Percentiles rank a stretch among this genome's conserved stretches.
These are phyloP conservation scores for Raja brachyura DNA, from an alignment of 2,113 vertebrate genomes.

Conservation along the genomic window DNA sequence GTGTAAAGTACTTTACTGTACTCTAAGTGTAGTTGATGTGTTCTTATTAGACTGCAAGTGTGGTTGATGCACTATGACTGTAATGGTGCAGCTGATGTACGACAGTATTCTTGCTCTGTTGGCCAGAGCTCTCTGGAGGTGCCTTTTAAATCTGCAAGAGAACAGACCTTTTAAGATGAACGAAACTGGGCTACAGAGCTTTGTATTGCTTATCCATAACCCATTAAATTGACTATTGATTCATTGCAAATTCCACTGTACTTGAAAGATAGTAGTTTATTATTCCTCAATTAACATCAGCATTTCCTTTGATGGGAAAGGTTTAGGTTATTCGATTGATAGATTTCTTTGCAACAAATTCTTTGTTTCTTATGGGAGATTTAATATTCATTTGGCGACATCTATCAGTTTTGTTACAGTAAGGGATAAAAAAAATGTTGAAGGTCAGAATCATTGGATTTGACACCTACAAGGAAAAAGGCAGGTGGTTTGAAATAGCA, in stretches of 20 bases:
- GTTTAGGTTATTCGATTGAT: background rate
- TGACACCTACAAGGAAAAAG: background rate
- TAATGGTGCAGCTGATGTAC: too few species aligned
- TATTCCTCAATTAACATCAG: background rate
- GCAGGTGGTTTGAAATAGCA: background rate
- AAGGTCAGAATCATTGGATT: background rate
- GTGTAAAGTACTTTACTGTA: too few species aligned
- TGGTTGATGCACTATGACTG: too few species aligned
- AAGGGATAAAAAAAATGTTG: background rate
- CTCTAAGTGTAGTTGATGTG: too few species aligned
- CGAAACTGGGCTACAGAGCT: too few species aligned
- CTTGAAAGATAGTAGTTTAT: background rate
- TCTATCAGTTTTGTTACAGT: background rate
- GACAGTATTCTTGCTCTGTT: too few species aligned
- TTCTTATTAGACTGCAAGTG: too few species aligned
- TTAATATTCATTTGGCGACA: background rate
- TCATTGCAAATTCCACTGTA: background rate
- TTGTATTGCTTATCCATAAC: too few species aligned
- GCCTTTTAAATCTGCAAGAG: too few species aligned
- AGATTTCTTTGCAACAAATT: background rate
- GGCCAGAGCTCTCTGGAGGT: too few species aligned
- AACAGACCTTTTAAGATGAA: too few species aligned
- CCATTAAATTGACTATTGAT: too few species aligned
- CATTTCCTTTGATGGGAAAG: background rate
- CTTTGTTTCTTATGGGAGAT: background rate